Conservation (phyloP, 2,113 vertebrate species). For the Apistogramma diplotaenia region DNA sequence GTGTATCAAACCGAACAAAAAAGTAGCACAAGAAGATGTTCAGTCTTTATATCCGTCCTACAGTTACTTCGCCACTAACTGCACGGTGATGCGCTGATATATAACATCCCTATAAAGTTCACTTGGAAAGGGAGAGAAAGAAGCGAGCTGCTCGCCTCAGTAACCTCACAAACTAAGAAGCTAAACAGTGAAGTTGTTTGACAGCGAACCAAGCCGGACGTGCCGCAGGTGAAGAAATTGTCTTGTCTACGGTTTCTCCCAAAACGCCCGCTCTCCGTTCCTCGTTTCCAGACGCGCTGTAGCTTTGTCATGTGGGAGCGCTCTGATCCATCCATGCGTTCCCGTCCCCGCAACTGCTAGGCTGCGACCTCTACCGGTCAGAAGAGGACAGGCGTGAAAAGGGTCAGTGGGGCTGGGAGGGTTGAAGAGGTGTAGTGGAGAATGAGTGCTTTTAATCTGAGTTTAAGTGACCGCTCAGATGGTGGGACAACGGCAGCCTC, state of each 20-base stretch:
- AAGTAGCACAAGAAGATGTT: slow-evolving; percentile 62
- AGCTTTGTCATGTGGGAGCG: slow-evolving; percentile 74
- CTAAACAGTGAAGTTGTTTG: slow-evolving; percentile 25
- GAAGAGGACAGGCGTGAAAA: background rate
- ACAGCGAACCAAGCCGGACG: background rate
- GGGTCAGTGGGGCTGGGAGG: background rate
- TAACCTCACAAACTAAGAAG: background rate
- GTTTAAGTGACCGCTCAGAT: background rate
- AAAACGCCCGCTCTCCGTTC: slow-evolving; percentile 40
- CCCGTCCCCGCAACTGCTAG: slow-evolving; percentile 57
- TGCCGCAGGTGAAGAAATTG: slow-evolving; percentile 12
- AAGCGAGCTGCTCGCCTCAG: background rate
- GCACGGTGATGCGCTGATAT: slow-evolving; percentile 62
- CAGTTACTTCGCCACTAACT: slow-evolving; percentile 45
- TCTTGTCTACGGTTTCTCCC: slow-evolving; percentile 22
- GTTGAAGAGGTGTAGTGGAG: background rate
- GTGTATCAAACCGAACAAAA: slow-evolving; percentile 69
- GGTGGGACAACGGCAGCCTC: background rate
- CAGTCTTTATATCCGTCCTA: slow-evolving; percentile 61
- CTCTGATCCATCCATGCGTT: slow-evolving; percentile 59
- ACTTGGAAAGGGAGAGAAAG: slow-evolving; percentile 12
- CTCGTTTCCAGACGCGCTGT: slow-evolving; percentile 65
- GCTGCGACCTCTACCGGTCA: slow-evolving; percentile 79
- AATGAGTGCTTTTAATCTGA: background rate
- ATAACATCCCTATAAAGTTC: slow-evolving; percentile 67